phyloP scores from a whole-genome alignment of 2,113 vertebrate species.

The Chlamydotis undulata region DNA sequence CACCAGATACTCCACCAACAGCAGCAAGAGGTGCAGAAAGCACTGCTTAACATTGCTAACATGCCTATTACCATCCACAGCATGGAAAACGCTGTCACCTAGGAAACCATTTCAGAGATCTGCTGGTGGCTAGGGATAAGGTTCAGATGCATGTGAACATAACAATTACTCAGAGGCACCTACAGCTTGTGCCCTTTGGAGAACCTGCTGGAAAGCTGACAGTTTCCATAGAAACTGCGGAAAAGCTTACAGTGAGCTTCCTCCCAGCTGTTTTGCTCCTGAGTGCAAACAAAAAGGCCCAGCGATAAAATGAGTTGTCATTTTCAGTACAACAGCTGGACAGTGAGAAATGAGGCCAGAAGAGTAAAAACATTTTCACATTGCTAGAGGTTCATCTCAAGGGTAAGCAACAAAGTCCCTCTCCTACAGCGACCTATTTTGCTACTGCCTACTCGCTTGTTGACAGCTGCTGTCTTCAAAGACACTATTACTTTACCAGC shows the following conservation, averaged over 20 bases:
- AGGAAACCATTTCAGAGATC: background rate
- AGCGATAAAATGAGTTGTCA: background rate
- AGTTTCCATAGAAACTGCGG: slow-evolving; percentile 41
- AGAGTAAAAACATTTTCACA: background rate
- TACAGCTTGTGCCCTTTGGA: background rate
- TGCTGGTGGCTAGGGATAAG: background rate
- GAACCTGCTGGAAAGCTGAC: background rate
- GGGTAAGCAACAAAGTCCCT: background rate
- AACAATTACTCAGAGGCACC: background rate
- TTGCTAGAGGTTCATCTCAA: background rate
- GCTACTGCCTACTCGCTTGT: background rate
- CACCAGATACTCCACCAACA: background rate
- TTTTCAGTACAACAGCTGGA: background rate
- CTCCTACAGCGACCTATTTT: background rate
- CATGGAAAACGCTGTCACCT: background rate
- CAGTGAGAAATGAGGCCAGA: fast-evolving
- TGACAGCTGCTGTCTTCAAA: background rate
- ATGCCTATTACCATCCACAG: background rate
- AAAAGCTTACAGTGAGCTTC: background rate
- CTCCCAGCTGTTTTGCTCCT: background rate
- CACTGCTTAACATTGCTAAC: background rate
- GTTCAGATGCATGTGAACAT: background rate
- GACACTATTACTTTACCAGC: background rate
- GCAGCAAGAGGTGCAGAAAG: background rate
- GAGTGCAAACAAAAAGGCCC: background rate